Evolutionary conservation across 92 coral and sea anemone genomes (phyloP).

Genomic region (Scolanthus callimorphus): DNA sequence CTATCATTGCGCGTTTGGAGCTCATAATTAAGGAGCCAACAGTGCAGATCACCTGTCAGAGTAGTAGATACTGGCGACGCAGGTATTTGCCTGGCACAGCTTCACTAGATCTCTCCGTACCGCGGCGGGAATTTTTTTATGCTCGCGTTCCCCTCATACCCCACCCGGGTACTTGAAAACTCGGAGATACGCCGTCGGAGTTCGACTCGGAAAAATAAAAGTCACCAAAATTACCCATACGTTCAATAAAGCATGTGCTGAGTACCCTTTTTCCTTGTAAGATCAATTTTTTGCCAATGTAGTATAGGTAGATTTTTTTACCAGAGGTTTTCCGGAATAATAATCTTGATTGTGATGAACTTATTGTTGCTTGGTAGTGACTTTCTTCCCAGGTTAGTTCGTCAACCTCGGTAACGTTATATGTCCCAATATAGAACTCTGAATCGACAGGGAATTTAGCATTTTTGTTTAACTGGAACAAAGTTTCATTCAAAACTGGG

Average conservation of each 20-base stretch:
- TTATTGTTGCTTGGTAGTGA: constrained; percentile 29
- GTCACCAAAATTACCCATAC: constrained; percentile 15
- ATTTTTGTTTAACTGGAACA: constrained; percentile 11
- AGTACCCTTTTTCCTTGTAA: constrained; percentile 22
- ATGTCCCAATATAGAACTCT: constrained; percentile 23
- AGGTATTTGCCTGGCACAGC: too few species aligned
- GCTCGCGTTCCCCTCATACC: constrained; percentile 11
- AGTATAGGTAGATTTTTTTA: constrained; percentile 1
- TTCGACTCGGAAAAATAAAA: constrained; percentile 21
- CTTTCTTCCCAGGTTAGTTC: neutral
- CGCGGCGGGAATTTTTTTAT: neutral
- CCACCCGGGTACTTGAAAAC: constrained; percentile 41
- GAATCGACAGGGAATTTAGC: constrained; percentile 33
- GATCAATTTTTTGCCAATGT: constrained; percentile 3
- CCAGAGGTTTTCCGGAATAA: constrained; percentile 1
- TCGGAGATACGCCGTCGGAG: constrained; percentile 29
- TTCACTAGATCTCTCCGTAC: too few species aligned
- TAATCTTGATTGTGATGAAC: neutral
- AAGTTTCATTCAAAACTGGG: constrained; percentile 46
- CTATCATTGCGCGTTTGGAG: too few species aligned
- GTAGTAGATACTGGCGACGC: too few species aligned
- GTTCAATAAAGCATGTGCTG: constrained; percentile 14
- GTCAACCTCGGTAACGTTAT: constrained; percentile 18
- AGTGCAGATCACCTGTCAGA: too few species aligned
- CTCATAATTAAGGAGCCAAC: too few species aligned